Conservation (phyloP, 2,797 vertebrate genomes). For the Semaprochilodus insignis region DNA sequence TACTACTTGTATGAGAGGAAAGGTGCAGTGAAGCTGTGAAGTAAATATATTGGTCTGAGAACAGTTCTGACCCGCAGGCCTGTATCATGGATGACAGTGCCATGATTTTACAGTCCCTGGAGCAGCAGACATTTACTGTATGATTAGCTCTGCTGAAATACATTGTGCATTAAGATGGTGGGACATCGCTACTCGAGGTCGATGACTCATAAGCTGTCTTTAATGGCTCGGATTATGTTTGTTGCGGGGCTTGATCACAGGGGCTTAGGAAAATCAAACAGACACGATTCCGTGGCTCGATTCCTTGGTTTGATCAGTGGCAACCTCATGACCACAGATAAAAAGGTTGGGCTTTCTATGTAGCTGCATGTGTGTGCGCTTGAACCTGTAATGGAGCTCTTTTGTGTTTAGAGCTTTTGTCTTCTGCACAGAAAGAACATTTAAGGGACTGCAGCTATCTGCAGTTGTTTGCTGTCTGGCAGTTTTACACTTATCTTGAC, state of each 20-base stretch:
- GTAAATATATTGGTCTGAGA: neutral
- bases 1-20: neutral
- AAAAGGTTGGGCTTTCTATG: neutral
- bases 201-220: conserved; percentile 46
- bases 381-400: neutral
- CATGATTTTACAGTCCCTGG: neutral
- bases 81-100: neutral
- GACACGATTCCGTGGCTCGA: conserved; percentile 47
- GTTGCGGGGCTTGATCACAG: conserved; percentile 62
- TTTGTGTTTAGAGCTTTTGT: neutral
- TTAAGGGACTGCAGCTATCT: neutral
- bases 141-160: conserved; percentile 1
- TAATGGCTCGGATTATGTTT: conserved; percentile 36
- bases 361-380: neutral
- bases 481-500: neutral
- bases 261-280: conserved; percentile 48
- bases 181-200: neutral
- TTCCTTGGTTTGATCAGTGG: conserved; percentile 39
- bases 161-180: neutral
- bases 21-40: neutral
- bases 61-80: neutral
- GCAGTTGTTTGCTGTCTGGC: neutral
- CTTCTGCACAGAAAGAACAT: neutral
- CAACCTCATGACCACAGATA: conserved; percentile 29
- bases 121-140: conserved; percentile 1